A percentile compares a stretch with the other conserved stretches of the same genome.
Conservation (phyloP, 2,888 invertebrate genomes). For the Blastobasis adustella region DNA sequence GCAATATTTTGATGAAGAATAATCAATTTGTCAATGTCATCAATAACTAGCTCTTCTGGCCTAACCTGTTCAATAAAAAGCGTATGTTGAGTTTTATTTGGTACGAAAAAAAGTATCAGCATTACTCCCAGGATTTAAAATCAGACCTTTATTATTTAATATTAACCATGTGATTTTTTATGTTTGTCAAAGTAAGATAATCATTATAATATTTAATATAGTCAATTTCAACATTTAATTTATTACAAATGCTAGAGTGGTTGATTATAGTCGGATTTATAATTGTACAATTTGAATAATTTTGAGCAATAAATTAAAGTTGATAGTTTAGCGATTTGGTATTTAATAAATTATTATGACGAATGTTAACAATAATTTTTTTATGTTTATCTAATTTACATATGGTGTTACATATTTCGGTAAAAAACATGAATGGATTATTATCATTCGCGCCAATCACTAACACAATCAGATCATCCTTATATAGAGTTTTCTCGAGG, state of each 20-base stretch:
- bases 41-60: not conserved
- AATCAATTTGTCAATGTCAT: not conserved
- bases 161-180: too few species aligned
- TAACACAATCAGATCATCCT: not conserved
- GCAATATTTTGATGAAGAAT: constrained; percentile 5
- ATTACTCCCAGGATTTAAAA: not conserved
- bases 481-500: not conserved
- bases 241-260: not conserved
- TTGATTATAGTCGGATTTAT: not conserved
- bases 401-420: not conserved
- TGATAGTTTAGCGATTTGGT: not conserved
- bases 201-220: not conserved
- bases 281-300: not conserved
- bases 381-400: not conserved
- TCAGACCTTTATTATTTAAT: not conserved
- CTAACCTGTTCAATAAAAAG: too few species aligned
- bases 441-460: not conserved
- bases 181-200: too few species aligned
- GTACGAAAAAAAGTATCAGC: not conserved
- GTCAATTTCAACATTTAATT: not conserved
- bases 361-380: not conserved
- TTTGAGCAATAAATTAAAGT: not conserved
- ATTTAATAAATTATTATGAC: not conserved
- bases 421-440: not conserved
- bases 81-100: too few species aligned